Evolutionary conservation across 2,888 invertebrate species (phyloP).

Genomic region (Drosophila lacicola): DNA sequence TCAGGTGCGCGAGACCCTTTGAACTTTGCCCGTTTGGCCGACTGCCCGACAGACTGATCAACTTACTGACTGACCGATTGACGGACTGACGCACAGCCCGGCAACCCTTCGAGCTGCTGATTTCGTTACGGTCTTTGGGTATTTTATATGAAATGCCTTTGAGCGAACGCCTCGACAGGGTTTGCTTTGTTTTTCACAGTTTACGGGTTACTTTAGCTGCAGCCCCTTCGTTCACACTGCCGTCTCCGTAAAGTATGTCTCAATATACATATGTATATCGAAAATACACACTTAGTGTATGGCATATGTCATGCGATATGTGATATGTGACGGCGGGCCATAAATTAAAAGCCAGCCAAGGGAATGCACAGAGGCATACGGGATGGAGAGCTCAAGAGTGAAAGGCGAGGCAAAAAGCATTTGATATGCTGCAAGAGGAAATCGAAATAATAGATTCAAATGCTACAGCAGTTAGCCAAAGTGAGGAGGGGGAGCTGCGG

Average conservation of each 20-base stretch:
- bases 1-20: conserved; percentile 67
- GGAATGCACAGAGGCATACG: conserved; percentile 25
- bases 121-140: conserved; percentile 4
- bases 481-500: background rate
- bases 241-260: background rate
- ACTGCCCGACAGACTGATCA: conserved; percentile 11
- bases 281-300: conserved; percentile 23
- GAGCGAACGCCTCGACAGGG: conserved; percentile 9
- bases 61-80: conserved; percentile 30
- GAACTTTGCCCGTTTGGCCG: conserved; percentile 39
- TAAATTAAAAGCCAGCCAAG: conserved; percentile 65
- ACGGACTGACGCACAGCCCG: conserved; percentile 30
- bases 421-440: conserved; percentile 49
- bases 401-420: conserved; percentile 29
- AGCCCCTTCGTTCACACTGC: background rate
- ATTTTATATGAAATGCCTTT: conserved; percentile 53
- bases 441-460: conserved; percentile 66
- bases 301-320: conserved; percentile 51
- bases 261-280: background rate
- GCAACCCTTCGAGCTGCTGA: conserved; percentile 8
- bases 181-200: conserved; percentile 36
- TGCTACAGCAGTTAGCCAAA: conserved; percentile 20
- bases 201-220: conserved; percentile 18
- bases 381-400: background rate
- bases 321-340: conserved; percentile 57